These are phyloP conservation scores for Micronycteris hirsuta DNA, from an alignment of 2,113 vertebrate species.

Conservation along the genomic window DNA sequence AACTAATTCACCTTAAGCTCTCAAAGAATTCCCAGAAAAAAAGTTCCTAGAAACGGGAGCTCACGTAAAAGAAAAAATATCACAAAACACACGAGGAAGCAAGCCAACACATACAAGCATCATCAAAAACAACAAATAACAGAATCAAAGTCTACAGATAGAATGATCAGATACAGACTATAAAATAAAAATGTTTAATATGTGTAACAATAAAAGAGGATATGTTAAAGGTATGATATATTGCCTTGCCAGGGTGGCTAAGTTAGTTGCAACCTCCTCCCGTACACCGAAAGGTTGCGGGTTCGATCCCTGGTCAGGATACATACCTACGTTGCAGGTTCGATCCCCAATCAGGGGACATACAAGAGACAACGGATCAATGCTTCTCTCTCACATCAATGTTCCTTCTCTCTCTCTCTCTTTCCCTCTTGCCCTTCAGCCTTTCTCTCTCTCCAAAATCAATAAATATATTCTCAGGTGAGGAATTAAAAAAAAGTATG, in stretches of 20 bases:
- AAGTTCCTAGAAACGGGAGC: not conserved
- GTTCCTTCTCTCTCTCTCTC: too few species aligned
- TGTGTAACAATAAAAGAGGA: not conserved
- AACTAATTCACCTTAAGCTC: not conserved
- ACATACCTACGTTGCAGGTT: too few species aligned
- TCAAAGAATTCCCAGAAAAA: not conserved
- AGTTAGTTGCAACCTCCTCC: too few species aligned
- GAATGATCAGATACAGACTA: not conserved
- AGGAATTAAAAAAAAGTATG: not conserved
- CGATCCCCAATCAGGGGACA: too few species aligned
- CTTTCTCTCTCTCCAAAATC: too few species aligned
- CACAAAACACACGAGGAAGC: not conserved
- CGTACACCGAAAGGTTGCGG: too few species aligned
- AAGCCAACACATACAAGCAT: not conserved
- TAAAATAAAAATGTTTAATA: not conserved
- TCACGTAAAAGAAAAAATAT: not conserved
- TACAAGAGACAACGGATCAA: too few species aligned
- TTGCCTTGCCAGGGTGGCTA: too few species aligned
- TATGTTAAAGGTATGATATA: not conserved
- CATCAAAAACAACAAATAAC: not conserved
- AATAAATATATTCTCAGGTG: too few species aligned
- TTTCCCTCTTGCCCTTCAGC: too few species aligned
- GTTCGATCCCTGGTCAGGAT: too few species aligned
- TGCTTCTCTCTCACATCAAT: too few species aligned
- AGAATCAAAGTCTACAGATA: not conserved